Base-by-base conservation (phyloP, 2,888 invertebrate genomes). In the Thereva nobilitata region DNA sequence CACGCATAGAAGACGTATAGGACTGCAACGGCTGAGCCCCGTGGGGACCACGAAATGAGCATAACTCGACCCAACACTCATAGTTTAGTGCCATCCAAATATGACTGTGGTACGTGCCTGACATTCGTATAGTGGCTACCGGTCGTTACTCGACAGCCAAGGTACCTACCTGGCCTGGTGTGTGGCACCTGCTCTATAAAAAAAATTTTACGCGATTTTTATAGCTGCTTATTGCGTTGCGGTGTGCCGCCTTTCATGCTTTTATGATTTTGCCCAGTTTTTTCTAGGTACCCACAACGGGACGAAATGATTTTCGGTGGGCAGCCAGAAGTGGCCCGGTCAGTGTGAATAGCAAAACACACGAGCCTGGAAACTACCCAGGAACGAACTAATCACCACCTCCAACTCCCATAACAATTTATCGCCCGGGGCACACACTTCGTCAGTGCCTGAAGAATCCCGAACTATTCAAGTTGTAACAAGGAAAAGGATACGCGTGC, bases 381-480 rank as follows among this genome's bases (percentile, higher is more conserved):
- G 40, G n/a, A 23, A 23, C 23, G 23, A 23, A 23, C 23, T 23
- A 23, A 23, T 23, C 63, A 38, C 8, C 35, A 38, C 8, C 42
- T 45, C 55, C 57, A 67, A 67, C 45, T 42, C 52, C 67, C 61
- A 61, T 40, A 23, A 23, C 23, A 23, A 23, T 23, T 23, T 23
- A 23, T 23, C 23, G 23, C 23, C 23, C 23, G 23, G 23, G 23
- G 23, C 23, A 23, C 23, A 23, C 23, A 23, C 23, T 23, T 2
- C 23, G 23, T 23, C 23, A 23, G 23, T n/a, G n/a, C 23, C 23
- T 23, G 23, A 23, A 23, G 23, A 23, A 23, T 23, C 23, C 23
- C 23, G 23, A 23, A 23, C 23, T 23, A 23, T 23, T 23, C 23
- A 23, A 23, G 23, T 23, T 23, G 23, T 1, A 23, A 23, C 23